Evolutionary conservation across 2,888 invertebrate species (phyloP).

Genomic region (Augiades crinisus): DNA sequence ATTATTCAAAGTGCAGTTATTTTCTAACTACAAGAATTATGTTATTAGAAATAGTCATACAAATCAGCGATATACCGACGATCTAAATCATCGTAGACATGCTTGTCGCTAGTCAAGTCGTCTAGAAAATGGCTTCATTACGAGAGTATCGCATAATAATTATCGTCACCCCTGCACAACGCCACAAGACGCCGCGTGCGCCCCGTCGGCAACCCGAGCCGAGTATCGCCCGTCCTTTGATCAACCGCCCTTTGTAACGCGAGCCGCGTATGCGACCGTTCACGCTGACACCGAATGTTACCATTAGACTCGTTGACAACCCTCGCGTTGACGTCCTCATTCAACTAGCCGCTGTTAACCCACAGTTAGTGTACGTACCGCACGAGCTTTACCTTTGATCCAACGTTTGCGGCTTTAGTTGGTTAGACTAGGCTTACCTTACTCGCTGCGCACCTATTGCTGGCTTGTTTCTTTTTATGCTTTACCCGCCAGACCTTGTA

Average conservation of each 20-base stretch:
- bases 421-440: no score
- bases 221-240: slow-evolving; percentile 39
- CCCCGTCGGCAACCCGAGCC: slow-evolving; percentile 35
- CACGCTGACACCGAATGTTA: slow-evolving; percentile 42
- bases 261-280: slow-evolving; percentile 42
- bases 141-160: slow-evolving; percentile 14
- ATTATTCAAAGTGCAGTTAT: no score
- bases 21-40: no score
- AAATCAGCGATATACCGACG: no score
- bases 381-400: no score
- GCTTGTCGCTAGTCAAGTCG: not conserved
- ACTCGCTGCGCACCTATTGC: no score
- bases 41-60: no score
- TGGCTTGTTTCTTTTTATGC: no score
- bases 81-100: no score
- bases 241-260: slow-evolving; percentile 41
- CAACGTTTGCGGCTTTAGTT: no score
- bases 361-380: no score
- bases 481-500: no score
- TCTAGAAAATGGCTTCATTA: slow-evolving; percentile 15
- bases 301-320: slow-evolving; percentile 44
- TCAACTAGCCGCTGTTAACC: not conserved
- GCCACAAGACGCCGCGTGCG: slow-evolving; percentile 38
- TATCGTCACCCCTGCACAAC: slow-evolving; percentile 33
- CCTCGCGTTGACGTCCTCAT: not conserved